Percentiles rank a stretch among this genome's conserved stretches.
Conservation (phyloP, 2,797 vertebrate genomes). For the Crocodylus rhombifer region DNA sequence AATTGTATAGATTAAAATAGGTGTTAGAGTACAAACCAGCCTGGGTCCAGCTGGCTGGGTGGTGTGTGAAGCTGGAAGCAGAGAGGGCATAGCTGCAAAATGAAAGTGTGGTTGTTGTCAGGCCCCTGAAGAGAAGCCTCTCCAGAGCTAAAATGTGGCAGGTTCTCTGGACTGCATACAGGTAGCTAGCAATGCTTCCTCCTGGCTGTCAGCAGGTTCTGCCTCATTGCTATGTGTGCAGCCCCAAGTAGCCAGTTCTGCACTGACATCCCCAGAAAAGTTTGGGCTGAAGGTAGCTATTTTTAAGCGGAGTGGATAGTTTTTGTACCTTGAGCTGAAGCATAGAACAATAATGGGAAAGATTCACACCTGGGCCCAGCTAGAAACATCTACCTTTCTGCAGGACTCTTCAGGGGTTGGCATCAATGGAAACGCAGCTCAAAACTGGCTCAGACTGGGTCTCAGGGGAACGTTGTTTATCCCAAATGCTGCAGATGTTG, state of each 20-base stretch:
- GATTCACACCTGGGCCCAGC: background rate
- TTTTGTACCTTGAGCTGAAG: background rate
- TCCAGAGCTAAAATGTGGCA: no score
- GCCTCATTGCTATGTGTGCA: background rate
- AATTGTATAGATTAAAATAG: background rate
- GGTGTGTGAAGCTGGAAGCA: background rate
- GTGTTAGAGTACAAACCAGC: background rate
- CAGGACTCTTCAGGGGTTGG: no score
- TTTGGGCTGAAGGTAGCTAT: background rate
- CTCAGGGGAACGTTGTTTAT: background rate
- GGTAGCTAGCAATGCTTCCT: background rate
- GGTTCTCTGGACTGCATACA: background rate
- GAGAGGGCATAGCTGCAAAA: no score
- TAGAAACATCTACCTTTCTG: background rate
- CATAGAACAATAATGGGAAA: background rate
- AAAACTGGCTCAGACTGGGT: background rate
- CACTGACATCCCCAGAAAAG: background rate
- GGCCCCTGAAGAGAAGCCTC: background rate
- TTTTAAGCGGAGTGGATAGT: background rate
- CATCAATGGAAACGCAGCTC: no score
- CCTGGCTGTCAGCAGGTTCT: background rate
- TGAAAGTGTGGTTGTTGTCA: background rate
- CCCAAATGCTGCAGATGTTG: background rate
- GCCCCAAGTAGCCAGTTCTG: background rate
- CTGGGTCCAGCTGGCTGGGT: no score